These are phyloP conservation scores for Agriopis leucophaearia DNA, from an alignment of 2,888 invertebrate genomes.

Conservation along the genomic window DNA sequence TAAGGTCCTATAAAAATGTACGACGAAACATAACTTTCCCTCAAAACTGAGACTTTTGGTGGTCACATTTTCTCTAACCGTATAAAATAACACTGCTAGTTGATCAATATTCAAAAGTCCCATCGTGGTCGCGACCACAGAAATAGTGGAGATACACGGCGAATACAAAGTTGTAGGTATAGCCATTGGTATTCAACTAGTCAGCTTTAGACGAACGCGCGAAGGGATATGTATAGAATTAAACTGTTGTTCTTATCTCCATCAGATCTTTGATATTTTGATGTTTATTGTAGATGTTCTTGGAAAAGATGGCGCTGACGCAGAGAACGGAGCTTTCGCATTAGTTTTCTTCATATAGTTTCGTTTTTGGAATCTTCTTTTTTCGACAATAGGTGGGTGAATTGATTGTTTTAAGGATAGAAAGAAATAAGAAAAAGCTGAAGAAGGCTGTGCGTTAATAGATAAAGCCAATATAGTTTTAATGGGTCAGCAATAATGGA, in stretches of 20 bases:
- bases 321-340: conserved; percentile 10
- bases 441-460: background rate
- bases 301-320: conserved; percentile 23
- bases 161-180: conserved; percentile 70
- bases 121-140: conserved; percentile 73
- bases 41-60: conserved; percentile 58
- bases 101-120: conserved; percentile 82
- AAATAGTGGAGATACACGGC: conserved; percentile 75
- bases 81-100: conserved; percentile 52
- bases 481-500: background rate
- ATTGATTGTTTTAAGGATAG: background rate
- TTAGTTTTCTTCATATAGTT: background rate
- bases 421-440: background rate
- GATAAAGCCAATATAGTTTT: background rate
- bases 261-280: conserved; percentile 57
- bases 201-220: conserved; percentile 66
- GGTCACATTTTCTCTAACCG: conserved; percentile 54
- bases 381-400: background rate
- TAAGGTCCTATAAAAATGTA: conserved; percentile 45
- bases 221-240: conserved; percentile 68
- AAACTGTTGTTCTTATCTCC: conserved; percentile 64
- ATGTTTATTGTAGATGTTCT: conserved; percentile 36
- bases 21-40: conserved; percentile 67
- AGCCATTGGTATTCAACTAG: conserved; percentile 76
- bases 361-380: background rate